Percentiles rank a stretch among this genome's conserved stretches.
Evolutionary conservation across 1,140 invertebrate genomes (phyloP).

Genomic region (Kradibia gibbosae): DNA sequence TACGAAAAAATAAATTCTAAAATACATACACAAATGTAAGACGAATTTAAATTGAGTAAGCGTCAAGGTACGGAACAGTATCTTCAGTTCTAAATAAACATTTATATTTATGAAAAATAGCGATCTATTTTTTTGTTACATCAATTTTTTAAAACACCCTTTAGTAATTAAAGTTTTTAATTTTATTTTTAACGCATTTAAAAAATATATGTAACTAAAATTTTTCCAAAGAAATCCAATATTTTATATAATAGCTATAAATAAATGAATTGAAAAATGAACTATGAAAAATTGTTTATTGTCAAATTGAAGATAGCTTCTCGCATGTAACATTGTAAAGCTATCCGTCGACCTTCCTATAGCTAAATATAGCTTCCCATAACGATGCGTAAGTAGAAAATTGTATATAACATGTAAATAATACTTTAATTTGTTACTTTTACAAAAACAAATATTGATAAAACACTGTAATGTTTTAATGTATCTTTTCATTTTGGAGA

Average conservation of each 20-base stretch:
- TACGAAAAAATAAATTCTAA: not conserved
- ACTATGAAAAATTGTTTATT: slow-evolving; percentile 7
- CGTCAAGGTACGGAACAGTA: not conserved
- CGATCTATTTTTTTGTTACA: too few relatives aligned
- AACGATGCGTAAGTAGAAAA: slow-evolving; percentile 19
- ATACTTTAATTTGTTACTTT: slow-evolving; percentile 35
- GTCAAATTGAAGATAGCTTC: not conserved
- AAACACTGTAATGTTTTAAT: not conserved
- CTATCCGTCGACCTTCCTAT: slow-evolving; percentile 26
- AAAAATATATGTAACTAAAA: too few relatives aligned
- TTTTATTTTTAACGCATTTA: too few relatives aligned
- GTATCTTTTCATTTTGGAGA: not conserved
- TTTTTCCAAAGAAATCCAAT: not conserved
- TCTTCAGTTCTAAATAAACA: slow-evolving; percentile 17
- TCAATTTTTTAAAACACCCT: too few relatives aligned
- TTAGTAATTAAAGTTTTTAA: too few relatives aligned
- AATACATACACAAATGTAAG: not conserved
- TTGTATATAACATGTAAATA: slow-evolving; percentile 62
- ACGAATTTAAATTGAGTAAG: not conserved
- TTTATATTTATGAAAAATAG: not conserved
- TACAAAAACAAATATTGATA: not conserved
- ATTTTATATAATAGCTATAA: not conserved
- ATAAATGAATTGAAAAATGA: not conserved
- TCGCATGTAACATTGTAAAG: slow-evolving; percentile 10
- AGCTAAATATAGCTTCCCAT: too few relatives aligned